Evolutionary conservation across 2,113 vertebrate genomes (phyloP).

Genomic region (Jacana jacana): DNA sequence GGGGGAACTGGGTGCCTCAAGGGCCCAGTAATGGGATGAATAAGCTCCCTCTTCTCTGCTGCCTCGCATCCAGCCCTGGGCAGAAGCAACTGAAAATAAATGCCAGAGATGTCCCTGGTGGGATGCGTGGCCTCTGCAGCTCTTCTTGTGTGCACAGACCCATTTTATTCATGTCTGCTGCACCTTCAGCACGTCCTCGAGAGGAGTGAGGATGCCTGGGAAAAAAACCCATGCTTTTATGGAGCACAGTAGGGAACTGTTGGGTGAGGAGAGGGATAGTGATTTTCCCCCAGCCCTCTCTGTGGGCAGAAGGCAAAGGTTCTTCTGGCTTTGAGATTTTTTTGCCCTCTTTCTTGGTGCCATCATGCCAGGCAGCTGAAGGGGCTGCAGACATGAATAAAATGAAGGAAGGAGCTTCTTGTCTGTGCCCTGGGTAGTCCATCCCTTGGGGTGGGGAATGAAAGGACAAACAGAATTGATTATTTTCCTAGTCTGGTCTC

Average conservation of each 20-base stretch:
- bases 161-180: accelerated
- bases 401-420: neutral
- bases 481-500: neutral
- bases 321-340: neutral
- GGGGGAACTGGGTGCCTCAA: constrained; percentile 22
- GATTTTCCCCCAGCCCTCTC: accelerated
- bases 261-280: neutral
- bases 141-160: accelerated
- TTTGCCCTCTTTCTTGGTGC: neutral
- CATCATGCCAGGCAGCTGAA: accelerated
- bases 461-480: neutral
- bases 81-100: neutral
- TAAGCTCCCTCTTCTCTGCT: neutral
- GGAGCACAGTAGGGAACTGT: neutral
- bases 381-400: no score
- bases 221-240: neutral
- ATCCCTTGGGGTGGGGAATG: neutral
- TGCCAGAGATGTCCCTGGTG: neutral
- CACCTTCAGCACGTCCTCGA: accelerated
- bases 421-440: neutral
- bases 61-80: neutral
- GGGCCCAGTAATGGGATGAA: constrained; percentile 19
- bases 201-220: neutral
- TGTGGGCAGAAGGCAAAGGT: neutral
- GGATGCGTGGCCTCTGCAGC: neutral